Evolutionary conservation across 2,888 invertebrate genomes (phyloP).

Genomic region (Notodromas monacha): DNA sequence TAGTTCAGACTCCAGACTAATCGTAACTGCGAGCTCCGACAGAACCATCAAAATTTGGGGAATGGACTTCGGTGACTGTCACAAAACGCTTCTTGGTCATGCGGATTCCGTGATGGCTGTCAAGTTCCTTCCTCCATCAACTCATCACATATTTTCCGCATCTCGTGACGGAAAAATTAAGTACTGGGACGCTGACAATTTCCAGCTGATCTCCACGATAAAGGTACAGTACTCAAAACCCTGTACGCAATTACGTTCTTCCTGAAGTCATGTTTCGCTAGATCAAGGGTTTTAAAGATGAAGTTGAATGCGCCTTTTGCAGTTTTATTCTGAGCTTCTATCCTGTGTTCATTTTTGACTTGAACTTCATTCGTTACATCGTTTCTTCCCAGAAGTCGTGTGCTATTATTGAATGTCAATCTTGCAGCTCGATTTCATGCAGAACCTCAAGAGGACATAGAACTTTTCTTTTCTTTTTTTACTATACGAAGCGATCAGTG

Average conservation of each 20-base stretch:
- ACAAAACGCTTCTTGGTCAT: conserved; percentile 74
- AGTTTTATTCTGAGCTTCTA: too few relatives aligned
- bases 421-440: too few relatives aligned
- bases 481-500: too few relatives aligned
- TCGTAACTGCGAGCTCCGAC: conserved; percentile 80
- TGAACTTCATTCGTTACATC: too few relatives aligned
- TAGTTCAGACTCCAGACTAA: conserved; percentile 46
- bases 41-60: conserved; percentile 93
- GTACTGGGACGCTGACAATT: conserved; percentile 85
- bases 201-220: conserved; percentile 55
- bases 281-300: conserved; percentile 5
- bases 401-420: too few relatives aligned
- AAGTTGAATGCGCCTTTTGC: too few relatives aligned
- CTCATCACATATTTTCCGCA: conserved; percentile 69
- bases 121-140: conserved; percentile 56
- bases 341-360: too few relatives aligned
- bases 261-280: neutral
- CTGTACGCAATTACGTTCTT: too few relatives aligned
- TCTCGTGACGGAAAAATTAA: conserved; percentile 78
- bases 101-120: conserved; percentile 70
- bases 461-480: too few relatives aligned
- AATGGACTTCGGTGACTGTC: conserved; percentile 67
- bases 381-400: too few relatives aligned
- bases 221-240: conserved; percentile 30
- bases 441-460: too few relatives aligned